Percentiles rank a stretch among this genome's conserved stretches.
Conservation (phyloP, 1,140 invertebrate genomes). For the Procambarus clarkii region DNA sequence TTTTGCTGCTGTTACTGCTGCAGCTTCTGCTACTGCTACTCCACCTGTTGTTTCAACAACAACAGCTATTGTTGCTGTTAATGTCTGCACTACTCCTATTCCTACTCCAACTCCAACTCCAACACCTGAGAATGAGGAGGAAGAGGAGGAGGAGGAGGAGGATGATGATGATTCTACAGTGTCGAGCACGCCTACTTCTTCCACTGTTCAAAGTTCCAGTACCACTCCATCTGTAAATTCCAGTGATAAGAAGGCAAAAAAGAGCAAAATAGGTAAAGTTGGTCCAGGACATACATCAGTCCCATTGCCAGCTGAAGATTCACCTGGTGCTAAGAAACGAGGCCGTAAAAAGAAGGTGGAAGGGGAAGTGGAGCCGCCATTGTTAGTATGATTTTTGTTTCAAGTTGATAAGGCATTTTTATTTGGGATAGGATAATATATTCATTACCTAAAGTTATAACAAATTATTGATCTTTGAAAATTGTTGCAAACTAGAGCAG, state of each 20-base stretch:
- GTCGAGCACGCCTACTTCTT: slow-evolving; percentile 34
- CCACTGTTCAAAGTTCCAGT: not conserved
- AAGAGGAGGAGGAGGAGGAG: slow-evolving; percentile 28
- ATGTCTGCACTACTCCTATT: not conserved
- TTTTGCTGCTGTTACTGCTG: not conserved
- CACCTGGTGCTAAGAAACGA: slow-evolving; percentile 51
- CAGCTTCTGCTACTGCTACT: not conserved
- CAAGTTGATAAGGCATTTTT: too few relatives aligned
- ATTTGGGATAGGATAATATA: too few relatives aligned
- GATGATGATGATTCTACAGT: not conserved
- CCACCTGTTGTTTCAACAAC: not conserved
- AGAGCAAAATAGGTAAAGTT: slow-evolving; percentile 25
- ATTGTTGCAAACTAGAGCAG: too few relatives aligned
- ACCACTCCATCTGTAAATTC: not conserved
- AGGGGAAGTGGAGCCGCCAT: slow-evolving; percentile 52
- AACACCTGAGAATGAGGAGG: slow-evolving; percentile 28
- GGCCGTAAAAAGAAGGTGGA: slow-evolving; percentile 70
- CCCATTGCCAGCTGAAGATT: slow-evolving; percentile 17
- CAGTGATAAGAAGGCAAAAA: slow-evolving; percentile 36
- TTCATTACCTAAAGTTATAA: too few relatives aligned
- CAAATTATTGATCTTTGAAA: too few relatives aligned
- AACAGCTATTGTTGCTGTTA: slow-evolving; percentile 3
- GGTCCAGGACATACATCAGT: not conserved
- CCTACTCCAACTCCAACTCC: slow-evolving; percentile 40
- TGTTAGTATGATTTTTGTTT: slow-evolving; percentile 40